phyloP scores from a whole-genome alignment of 2,797 vertebrate genomes.

The Gallinago solitaria region DNA sequence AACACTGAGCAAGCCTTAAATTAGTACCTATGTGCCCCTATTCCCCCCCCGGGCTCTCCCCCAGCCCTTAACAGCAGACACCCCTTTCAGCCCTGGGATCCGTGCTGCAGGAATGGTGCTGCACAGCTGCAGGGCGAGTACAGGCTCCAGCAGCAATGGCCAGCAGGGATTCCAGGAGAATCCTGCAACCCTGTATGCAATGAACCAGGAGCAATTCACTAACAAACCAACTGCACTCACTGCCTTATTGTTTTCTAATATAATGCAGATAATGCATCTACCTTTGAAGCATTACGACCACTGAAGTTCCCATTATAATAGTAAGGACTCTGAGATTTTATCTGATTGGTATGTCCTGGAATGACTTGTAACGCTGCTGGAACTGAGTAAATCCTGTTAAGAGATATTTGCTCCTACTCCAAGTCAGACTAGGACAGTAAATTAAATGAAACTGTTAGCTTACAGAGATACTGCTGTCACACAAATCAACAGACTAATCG shows the following conservation, averaged over 20 bases:
- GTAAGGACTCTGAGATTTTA: background rate
- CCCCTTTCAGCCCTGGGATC: background rate
- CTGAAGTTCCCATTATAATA: constrained; percentile 12
- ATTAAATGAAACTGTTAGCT: constrained; percentile 20
- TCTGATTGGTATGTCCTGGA: background rate
- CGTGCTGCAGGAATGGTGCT: background rate
- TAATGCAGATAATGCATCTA: background rate
- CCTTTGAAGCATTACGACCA: background rate
- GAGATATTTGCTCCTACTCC: constrained; percentile 26
- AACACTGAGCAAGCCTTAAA: background rate
- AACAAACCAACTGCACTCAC: too few relatives aligned
- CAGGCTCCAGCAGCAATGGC: rapidly evolving
- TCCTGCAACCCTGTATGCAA: too few relatives aligned
- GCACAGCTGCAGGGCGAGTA: background rate
- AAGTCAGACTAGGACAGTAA: constrained; percentile 22
- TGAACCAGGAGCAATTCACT: too few relatives aligned
- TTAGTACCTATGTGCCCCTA: background rate
- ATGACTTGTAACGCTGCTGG: constrained; percentile 46
- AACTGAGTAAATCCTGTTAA: constrained; percentile 48
- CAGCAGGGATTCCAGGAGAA: too few relatives aligned
- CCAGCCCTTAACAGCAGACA: background rate
- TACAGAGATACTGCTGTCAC: background rate
- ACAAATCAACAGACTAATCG: background rate
- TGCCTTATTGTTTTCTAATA: too few relatives aligned
- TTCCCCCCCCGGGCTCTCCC: background rate